These are phyloP conservation scores for Saturnia japonica DNA, from an alignment of 2,888 invertebrate genomes.

Conservation along the genomic window DNA sequence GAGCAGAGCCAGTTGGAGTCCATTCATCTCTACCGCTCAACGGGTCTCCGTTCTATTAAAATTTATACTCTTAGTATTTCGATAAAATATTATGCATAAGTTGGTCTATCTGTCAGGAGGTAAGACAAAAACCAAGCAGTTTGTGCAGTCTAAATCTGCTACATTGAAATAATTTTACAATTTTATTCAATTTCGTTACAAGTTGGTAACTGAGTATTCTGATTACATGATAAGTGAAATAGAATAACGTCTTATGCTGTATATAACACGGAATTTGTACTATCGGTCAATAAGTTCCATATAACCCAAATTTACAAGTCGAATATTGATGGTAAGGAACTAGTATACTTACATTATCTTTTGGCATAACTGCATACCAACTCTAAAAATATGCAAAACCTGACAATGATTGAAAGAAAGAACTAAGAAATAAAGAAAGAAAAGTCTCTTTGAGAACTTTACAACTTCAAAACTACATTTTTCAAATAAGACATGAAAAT, in stretches of 20 bases:
- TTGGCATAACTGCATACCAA: too few species aligned
- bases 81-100: too few species aligned
- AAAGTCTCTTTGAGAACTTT: not conserved
- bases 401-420: too few species aligned
- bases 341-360: too few species aligned
- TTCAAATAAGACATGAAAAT: not conserved
- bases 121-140: too few species aligned
- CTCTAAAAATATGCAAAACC: not conserved
- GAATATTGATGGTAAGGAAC: too few species aligned
- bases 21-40: slow-evolving; percentile 85
- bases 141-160: not conserved
- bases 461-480: not conserved
- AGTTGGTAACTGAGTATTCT: not conserved
- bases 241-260: not conserved
- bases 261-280: not conserved
- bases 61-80: slow-evolving; percentile 9
- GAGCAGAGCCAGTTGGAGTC: slow-evolving; percentile 88
- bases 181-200: not conserved
- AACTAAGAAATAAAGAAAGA: too few species aligned
- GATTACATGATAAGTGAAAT: not conserved
- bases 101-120: too few species aligned
- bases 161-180: not conserved
- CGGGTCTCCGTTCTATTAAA: slow-evolving; percentile 85
- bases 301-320: not conserved
- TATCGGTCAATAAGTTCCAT: not conserved